Percentiles rank a stretch among this genome's conserved stretches.
phyloP scores from a whole-genome alignment of 2,113 vertebrate genomes.

The Parotia lawesii region DNA sequence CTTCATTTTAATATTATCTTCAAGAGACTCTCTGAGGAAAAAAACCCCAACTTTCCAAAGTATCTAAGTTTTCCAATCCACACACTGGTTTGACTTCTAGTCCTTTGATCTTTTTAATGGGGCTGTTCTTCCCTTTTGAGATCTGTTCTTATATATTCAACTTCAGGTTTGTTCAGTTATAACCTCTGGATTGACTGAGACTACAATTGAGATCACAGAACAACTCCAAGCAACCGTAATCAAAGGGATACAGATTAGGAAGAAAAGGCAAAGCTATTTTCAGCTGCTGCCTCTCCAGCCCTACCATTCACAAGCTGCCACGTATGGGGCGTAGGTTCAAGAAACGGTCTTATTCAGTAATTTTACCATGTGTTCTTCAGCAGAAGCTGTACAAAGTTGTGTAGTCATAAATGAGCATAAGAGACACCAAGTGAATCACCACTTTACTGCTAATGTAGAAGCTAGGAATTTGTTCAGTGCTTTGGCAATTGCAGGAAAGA shows the following conservation, averaged over 20 bases:
- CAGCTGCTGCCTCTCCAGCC: not conserved
- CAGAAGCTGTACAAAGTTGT: not conserved
- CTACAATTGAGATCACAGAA: not conserved
- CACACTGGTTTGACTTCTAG: not conserved
- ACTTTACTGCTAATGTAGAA: not conserved
- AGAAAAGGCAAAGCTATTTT: not conserved
- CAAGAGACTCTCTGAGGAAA: not conserved
- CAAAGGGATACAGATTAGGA: not conserved
- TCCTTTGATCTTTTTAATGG: not conserved
- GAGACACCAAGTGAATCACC: not conserved
- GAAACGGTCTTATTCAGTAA: not conserved
- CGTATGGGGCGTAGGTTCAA: accelerated
- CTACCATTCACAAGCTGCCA: not conserved
- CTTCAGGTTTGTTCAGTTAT: not conserved
- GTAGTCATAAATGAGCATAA: not conserved
- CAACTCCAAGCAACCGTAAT: not conserved
- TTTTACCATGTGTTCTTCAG: not conserved
- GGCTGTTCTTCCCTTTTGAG: not conserved
- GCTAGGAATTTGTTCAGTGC: not conserved
- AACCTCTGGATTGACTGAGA: not conserved
- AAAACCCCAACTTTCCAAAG: accelerated
- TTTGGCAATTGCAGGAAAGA: not conserved
- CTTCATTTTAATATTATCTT: not conserved
- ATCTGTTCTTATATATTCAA: not conserved
- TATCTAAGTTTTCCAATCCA: not conserved